These are phyloP conservation scores for Capitella teleta DNA, from an alignment of 1,140 invertebrate genomes.

Conservation along the genomic window DNA sequence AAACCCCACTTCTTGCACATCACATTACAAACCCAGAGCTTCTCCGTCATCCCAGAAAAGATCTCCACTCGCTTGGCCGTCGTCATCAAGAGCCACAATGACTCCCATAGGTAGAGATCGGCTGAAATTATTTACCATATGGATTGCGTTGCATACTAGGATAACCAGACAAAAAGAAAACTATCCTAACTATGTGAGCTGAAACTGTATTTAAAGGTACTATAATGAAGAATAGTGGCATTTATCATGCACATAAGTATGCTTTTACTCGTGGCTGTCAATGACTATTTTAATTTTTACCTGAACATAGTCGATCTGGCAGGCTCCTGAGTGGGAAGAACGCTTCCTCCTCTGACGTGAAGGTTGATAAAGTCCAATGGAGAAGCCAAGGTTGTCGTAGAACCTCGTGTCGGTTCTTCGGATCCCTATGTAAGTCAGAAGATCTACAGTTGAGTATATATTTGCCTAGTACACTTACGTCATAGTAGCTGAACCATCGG, in stretches of 20 bases:
- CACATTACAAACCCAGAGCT: slow-evolving; percentile 19
- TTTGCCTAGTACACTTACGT: background rate
- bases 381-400: background rate
- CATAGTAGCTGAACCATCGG: background rate
- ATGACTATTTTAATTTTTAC: too few relatives aligned
- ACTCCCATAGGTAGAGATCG: slow-evolving; percentile 31
- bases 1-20: too few relatives aligned
- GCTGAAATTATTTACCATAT: too few relatives aligned
- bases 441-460: background rate
- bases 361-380: slow-evolving; percentile 12
- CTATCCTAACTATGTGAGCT: too few relatives aligned
- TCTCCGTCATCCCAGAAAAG: slow-evolving; percentile 41
- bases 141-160: too few relatives aligned
- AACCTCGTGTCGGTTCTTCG: background rate
- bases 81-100: slow-evolving; percentile 26
- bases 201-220: too few relatives aligned
- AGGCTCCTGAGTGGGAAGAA: slow-evolving; percentile 36
- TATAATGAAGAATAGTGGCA: too few relatives aligned
- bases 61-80: slow-evolving; percentile 22
- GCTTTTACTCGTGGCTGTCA: too few relatives aligned
- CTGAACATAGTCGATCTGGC: slow-evolving; percentile 35
- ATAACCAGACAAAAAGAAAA: too few relatives aligned
- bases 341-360: slow-evolving; percentile 38
- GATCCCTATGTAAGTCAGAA: background rate
- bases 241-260: too few relatives aligned